Evolutionary conservation across 1,140 invertebrate species (phyloP).

Genomic region (Brachionus asplanchnoidis): DNA sequence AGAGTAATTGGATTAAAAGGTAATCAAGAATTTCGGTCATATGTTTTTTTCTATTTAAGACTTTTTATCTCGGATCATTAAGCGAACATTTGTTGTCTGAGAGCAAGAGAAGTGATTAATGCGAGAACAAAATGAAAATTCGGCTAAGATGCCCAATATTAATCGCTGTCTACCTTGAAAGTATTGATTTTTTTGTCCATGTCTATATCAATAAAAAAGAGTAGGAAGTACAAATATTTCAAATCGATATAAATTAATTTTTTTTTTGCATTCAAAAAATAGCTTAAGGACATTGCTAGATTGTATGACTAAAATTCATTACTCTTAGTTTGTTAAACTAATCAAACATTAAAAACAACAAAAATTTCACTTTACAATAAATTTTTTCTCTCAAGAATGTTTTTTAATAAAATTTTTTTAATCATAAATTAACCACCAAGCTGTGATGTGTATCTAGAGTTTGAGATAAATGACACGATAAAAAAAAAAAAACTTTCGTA

Average conservation of each 20-base stretch:
- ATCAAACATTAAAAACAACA: neutral
- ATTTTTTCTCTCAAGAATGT: neutral
- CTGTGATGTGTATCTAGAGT: neutral
- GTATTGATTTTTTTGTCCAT: neutral
- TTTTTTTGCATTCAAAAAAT: neutral
- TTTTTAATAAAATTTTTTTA: neutral
- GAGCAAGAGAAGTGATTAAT: neutral
- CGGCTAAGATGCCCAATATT: neutral
- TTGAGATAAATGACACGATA: neutral
- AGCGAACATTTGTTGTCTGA: conserved; percentile 6
- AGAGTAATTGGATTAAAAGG: conserved; percentile 19
- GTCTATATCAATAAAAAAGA: neutral
- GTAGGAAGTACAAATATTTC: neutral
- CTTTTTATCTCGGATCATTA: neutral
- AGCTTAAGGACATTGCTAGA: neutral
- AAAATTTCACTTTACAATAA: neutral
- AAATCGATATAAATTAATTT: neutral
- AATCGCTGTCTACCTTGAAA: conserved; percentile 25
- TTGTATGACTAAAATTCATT: neutral
- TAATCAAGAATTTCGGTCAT: conserved; percentile 2
- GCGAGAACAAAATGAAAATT: neutral
- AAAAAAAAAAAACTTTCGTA: neutral
- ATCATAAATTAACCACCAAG: neutral
- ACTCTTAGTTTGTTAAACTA: neutral
- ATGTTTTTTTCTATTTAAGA: neutral